Evolutionary conservation across 2,888 invertebrate genomes (phyloP).

Genomic region (Alentia gelatinosa): DNA sequence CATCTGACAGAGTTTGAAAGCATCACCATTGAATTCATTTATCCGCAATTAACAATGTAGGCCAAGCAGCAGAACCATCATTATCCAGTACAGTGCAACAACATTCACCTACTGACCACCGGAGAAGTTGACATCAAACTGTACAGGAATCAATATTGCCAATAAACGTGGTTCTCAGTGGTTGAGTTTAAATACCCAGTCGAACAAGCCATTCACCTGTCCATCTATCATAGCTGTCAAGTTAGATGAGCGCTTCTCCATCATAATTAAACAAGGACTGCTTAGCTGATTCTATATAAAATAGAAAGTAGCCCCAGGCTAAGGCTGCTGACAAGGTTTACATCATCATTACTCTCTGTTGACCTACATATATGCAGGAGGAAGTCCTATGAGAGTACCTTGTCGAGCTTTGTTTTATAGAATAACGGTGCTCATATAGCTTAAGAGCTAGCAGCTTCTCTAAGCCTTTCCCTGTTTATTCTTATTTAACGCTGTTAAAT

Average conservation of each 20-base stretch:
- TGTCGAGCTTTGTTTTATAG: no score
- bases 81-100: neutral
- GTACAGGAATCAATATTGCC: neutral
- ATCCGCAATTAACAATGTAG: neutral
- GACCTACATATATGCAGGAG: neutral
- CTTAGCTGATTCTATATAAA: neutral
- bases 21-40: neutral
- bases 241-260: neutral
- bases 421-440: no score
- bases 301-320: neutral
- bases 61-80: neutral
- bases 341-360: neutral
- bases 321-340: neutral
- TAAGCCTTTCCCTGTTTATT: no score
- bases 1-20: neutral
- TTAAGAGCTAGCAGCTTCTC: no score
- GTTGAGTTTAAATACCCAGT: neutral
- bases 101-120: neutral
- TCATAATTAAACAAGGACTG: neutral
- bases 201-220: neutral
- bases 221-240: neutral
- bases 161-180: neutral
- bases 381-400: no score
- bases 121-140: neutral
- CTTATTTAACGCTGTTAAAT: no score